phyloP scores from a whole-genome alignment of 1,140 invertebrate species.

The Nephila pilipes region DNA sequence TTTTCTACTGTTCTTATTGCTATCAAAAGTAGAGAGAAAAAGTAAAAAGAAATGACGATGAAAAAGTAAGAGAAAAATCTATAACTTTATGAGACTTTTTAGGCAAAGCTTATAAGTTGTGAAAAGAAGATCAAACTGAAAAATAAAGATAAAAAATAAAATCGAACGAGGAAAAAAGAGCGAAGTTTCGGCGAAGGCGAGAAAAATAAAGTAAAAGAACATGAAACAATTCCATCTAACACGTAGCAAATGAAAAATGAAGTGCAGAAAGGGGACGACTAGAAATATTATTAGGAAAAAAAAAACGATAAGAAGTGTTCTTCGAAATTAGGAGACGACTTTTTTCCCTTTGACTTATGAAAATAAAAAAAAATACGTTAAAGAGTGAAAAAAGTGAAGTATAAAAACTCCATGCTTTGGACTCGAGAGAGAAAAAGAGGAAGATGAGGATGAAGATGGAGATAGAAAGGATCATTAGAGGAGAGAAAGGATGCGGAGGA shows the following conservation, averaged over 20 bases:
- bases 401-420: conserved; percentile 54
- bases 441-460: conserved; percentile 74
- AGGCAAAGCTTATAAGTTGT: conserved; percentile 56
- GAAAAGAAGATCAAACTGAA: conserved; percentile 34
- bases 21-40: conserved; percentile 13
- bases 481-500: conserved; percentile 74
- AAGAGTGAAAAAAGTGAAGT: conserved; percentile 50
- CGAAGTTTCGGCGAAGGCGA: background rate
- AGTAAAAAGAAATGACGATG: background rate
- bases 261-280: conserved; percentile 58
- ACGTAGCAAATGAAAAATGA: conserved; percentile 70
- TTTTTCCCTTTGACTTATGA: conserved; percentile 42
- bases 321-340: conserved; percentile 58
- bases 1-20: conserved; percentile 39
- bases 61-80: conserved; percentile 44
- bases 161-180: background rate
- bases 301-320: conserved; percentile 70
- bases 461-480: conserved; percentile 74
- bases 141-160: conserved; percentile 42
- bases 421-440: conserved; percentile 25
- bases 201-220: conserved; percentile 59
- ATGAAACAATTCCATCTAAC: conserved; percentile 69
- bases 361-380: conserved; percentile 26
- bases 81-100: conserved; percentile 71
- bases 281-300: conserved; percentile 64